Evolutionary conservation across 2,113 vertebrate species (phyloP).

Genomic region (Neodontobutis hainanensis): DNA sequence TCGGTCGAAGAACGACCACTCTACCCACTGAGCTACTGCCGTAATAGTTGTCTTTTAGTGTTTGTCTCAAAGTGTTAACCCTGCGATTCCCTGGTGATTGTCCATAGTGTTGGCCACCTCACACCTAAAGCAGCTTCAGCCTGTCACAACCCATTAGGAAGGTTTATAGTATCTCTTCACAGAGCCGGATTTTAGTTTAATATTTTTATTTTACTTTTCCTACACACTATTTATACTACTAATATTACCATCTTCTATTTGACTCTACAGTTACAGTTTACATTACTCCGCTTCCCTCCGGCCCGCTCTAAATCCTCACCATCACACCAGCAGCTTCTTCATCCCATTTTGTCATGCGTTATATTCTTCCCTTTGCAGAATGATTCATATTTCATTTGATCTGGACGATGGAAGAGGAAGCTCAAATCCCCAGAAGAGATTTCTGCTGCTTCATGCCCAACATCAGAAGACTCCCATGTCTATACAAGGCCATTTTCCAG

Average conservation of each 20-base stretch:
- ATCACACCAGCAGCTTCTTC: constrained; percentile 26
- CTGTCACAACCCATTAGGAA: too few relatives aligned
- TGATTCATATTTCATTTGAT: constrained; percentile 66
- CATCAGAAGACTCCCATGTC: constrained; percentile 31
- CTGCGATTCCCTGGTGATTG: too few relatives aligned
- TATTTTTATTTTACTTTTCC: too few relatives aligned
- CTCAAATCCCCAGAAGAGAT: constrained; percentile 45
- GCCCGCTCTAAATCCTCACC: constrained; percentile 12
- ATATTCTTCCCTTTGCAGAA: constrained; percentile 42
- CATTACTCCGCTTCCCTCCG: constrained; percentile 27
- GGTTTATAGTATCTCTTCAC: too few relatives aligned
- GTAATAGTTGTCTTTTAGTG: too few relatives aligned
- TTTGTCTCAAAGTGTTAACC: too few relatives aligned
- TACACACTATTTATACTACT: too few relatives aligned
- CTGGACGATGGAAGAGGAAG: constrained; percentile 47
- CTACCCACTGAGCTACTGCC: too few relatives aligned
- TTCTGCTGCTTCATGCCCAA: constrained; percentile 18
- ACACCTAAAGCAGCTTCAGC: too few relatives aligned
- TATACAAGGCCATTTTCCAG: constrained; percentile 6
- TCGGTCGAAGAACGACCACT: too few relatives aligned
- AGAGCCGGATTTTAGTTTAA: too few relatives aligned
- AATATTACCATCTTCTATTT: neutral
- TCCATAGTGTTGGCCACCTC: too few relatives aligned
- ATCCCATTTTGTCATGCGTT: constrained; percentile 55
- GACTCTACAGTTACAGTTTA: constrained; percentile 28